Percentiles rank a stretch among this genome's conserved stretches.
Evolutionary conservation across 92 coral and sea anemone genomes (phyloP).

Genomic region (Parazoanthus swiftii): DNA sequence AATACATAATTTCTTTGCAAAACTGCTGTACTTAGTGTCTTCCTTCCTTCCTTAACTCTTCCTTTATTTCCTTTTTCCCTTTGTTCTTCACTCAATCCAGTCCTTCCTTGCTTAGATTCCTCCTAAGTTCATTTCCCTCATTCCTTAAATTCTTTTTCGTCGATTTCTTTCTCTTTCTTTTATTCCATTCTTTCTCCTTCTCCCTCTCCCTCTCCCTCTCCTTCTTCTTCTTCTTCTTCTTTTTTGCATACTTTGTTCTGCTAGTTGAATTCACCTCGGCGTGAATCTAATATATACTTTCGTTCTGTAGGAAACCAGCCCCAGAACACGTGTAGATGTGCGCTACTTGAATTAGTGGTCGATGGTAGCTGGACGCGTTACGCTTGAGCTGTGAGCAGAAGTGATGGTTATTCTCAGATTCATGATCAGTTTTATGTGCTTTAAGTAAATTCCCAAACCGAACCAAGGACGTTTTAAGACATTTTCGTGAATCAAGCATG

Average conservation of each 20-base stretch:
- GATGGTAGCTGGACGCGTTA: neutral
- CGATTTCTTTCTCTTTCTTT: no score
- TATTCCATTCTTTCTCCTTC: neutral
- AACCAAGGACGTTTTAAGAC: neutral
- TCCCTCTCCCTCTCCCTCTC: neutral
- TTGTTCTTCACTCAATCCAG: neutral
- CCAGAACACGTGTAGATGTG: slow-evolving; percentile 38
- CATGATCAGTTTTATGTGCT: slow-evolving; percentile 10
- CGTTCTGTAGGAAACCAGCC: slow-evolving; percentile 25
- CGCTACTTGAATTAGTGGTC: neutral
- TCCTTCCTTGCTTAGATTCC: neutral
- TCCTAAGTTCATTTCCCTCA: neutral
- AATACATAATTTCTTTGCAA: neutral
- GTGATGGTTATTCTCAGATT: neutral
- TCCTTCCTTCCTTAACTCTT: neutral
- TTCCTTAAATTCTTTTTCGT: no score
- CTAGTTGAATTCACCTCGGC: neutral
- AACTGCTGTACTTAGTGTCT: neutral
- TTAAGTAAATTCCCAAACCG: neutral
- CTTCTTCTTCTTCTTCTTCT: slow-evolving; percentile 4
- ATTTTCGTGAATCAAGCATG: slow-evolving; percentile 8
- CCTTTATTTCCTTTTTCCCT: neutral
- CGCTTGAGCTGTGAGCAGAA: slow-evolving; percentile 4
- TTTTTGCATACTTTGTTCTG: no score
- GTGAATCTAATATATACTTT: neutral